Evolutionary conservation across 2,797 vertebrate genomes (phyloP), one percentile per base, ranked within the genome.

Genomic region (Vireo griseus): DNA sequence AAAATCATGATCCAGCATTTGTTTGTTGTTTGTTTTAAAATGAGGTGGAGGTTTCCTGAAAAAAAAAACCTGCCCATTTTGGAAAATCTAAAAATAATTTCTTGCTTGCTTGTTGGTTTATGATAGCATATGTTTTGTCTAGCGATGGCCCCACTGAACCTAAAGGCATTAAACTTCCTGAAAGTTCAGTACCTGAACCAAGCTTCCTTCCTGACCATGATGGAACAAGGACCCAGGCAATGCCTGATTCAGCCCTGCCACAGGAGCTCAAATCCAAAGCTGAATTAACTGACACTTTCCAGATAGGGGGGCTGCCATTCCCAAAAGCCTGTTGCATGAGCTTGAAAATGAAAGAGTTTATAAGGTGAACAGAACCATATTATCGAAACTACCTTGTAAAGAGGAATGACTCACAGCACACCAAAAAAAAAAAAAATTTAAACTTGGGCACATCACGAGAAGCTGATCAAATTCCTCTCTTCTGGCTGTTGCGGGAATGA

Each of bases 401-500:
- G 45, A 59, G 31, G 62, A 76, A 58, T 71, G 44, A 83, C 71
- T 92, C 68, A 51, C 5, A 73, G 39, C 57, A 58, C 59, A 51
- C 5, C 14, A 48, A 52, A 61, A 47, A 55, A 51, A 7, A 31
- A 51, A 71, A 57, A 35, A 62, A 16, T 9, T 20, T 25, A 29
- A 79, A 65, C 33, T 45, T 25, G 0, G 16, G 37, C 51, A 71
- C 61, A 48, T 25, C 51, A 55, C 45, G 25, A 21, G 1, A 74
- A 71, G 61, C 31, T 79, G 77, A 79, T 44, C 71, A 52, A 95
- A 92, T 94, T 97, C 68, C 65, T 88, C 75, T 94, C 87, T 96
- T 94, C 91, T 90, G 91, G 81, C 55, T 81, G 67, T 16, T 91
- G n/a, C 59, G n/a, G 69, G 86, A 96, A 96, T 0, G 15, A 72